Conservation (phyloP, 2,113 vertebrate species). For the Macrotis lagotis region DNA sequence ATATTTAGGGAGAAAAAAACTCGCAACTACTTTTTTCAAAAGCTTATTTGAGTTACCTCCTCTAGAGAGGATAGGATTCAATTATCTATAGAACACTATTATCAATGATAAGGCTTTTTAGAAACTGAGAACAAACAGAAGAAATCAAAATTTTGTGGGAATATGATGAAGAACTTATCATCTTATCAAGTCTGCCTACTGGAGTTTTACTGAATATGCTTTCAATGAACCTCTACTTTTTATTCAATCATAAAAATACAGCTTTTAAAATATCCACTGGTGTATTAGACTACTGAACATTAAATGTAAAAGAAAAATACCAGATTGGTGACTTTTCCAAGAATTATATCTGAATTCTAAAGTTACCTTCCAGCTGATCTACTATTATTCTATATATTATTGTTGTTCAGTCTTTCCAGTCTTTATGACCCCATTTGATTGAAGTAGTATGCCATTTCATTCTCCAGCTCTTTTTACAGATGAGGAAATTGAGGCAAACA, state of each 20-base stretch:
- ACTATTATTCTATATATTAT: background rate
- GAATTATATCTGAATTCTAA: background rate
- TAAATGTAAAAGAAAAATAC: background rate
- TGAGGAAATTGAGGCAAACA: background rate
- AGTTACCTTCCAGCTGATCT: background rate
- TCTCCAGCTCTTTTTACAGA: background rate
- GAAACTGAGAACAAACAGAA: background rate
- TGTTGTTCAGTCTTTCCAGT: background rate
- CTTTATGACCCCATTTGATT: background rate
- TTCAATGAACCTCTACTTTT: background rate
- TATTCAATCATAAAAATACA: background rate
- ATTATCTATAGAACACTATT: background rate
- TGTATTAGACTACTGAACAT: background rate
- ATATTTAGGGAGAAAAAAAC: constrained; percentile 47
- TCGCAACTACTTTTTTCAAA: constrained; percentile 5
- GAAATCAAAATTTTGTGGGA: background rate
- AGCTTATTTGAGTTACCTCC: background rate
- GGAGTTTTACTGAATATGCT: background rate
- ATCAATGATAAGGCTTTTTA: background rate
- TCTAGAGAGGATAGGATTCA: constrained; percentile 35
- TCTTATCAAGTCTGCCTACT: background rate
- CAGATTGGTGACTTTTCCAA: background rate
- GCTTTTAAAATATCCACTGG: background rate
- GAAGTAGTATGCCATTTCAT: background rate
- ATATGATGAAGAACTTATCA: background rate